Evolutionary conservation across 2,113 vertebrate genomes (phyloP).

Genomic region (Brachypteracias leptosomus): DNA sequence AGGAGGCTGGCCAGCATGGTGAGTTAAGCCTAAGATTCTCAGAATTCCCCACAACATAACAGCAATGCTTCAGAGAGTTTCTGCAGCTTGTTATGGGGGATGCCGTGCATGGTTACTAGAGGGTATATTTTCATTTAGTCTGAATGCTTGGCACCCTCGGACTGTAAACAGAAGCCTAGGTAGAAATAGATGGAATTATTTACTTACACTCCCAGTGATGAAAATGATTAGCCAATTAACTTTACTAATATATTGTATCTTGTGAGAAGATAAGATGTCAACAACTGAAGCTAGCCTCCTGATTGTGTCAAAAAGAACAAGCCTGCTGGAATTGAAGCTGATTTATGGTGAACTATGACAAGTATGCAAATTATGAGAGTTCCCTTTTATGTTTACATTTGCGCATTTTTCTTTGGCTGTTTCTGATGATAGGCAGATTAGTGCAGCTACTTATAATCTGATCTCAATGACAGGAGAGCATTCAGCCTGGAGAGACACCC

Average conservation of each 20-base stretch:
- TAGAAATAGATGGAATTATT: conserved; percentile 85
- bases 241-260: conserved; percentile 72
- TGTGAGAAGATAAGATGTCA: conserved; percentile 55
- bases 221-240: conserved; percentile 89
- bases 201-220: conserved; percentile 78
- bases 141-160: conserved; percentile 90
- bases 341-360: conserved; percentile 50
- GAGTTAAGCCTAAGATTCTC: conserved; percentile 88
- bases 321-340: background rate
- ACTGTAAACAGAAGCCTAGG: conserved; percentile 86
- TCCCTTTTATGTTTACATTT: conserved; percentile 73
- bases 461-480: conserved; percentile 52
- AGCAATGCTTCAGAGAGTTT: conserved; percentile 85
- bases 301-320: background rate
- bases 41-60: conserved; percentile 92
- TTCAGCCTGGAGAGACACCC: conserved; percentile 7
- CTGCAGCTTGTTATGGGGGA: conserved; percentile 94
- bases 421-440: conserved; percentile 67
- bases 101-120: conserved; percentile 86
- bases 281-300: background rate
- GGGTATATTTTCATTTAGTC: conserved; percentile 96
- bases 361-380: conserved; percentile 62
- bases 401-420: conserved; percentile 65
- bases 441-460: conserved; percentile 46
- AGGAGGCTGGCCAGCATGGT: conserved; percentile 66